Conservation (phyloP, 1,140 invertebrate species). For the Tetranychus cinnabarinus region DNA sequence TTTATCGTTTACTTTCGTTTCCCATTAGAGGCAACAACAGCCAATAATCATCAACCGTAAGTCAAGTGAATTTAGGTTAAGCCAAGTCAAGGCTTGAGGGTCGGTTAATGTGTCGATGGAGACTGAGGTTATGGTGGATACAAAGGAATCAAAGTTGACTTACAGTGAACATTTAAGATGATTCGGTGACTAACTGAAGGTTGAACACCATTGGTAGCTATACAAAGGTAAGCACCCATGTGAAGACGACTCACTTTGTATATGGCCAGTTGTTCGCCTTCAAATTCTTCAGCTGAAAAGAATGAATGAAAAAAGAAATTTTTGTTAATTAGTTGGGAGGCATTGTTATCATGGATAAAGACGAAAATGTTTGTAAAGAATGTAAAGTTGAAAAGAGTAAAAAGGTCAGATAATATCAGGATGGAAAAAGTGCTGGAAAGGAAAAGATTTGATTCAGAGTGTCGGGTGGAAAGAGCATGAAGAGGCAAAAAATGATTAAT, state of each 20-base stretch:
- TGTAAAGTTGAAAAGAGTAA: too few relatives aligned
- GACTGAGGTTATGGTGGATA: not conserved
- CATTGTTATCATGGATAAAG: not conserved
- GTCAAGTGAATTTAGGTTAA: too few relatives aligned
- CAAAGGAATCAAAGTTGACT: conserved; percentile 24
- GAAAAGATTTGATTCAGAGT: too few relatives aligned
- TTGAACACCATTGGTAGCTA: conserved; percentile 43
- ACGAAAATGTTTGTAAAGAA: not conserved
- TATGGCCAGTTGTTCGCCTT: conserved; percentile 35
- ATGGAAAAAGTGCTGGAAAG: too few relatives aligned
- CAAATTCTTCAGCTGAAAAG: conserved; percentile 1
- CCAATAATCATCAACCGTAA: too few relatives aligned
- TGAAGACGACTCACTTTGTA: conserved; percentile 57
- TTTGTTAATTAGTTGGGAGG: not conserved
- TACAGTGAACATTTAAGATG: conserved; percentile 48
- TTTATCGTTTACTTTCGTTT: too few relatives aligned
- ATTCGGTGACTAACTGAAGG: conserved; percentile 52
- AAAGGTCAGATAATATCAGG: too few relatives aligned
- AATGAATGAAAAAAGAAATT: not conserved
- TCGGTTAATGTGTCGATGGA: too few relatives aligned
- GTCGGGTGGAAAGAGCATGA: too few relatives aligned
- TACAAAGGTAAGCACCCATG: conserved; percentile 73
- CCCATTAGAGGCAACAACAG: too few relatives aligned
- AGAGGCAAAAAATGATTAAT: too few relatives aligned
- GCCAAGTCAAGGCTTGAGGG: too few relatives aligned